These are phyloP conservation scores for Pseudomyrmex gracilis DNA, from an alignment of 1,140 invertebrate genomes.

Conservation along the genomic window DNA sequence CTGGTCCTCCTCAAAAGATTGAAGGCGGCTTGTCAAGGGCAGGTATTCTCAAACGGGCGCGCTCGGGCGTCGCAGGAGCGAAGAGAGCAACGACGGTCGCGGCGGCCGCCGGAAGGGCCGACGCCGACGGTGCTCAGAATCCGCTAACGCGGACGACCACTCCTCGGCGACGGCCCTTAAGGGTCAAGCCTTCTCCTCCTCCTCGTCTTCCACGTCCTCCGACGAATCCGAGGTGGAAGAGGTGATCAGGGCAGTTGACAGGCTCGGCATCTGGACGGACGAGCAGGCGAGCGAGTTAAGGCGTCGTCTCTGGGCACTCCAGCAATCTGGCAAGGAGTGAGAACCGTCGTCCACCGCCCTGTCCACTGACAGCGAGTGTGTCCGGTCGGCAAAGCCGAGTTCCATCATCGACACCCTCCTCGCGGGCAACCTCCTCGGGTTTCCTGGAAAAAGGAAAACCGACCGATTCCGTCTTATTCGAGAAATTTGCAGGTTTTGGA, in stretches of 20 bases:
- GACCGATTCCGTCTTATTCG: not conserved
- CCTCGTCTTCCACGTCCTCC: conserved; percentile 82
- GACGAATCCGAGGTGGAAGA: conserved; percentile 83
- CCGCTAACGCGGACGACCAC: conserved; percentile 70
- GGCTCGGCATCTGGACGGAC: conserved; percentile 76
- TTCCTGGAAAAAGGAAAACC: conserved; percentile 29
- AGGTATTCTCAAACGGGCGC: conserved; percentile 77
- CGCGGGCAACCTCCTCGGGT: conserved; percentile 54
- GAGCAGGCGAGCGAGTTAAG: conserved; percentile 79
- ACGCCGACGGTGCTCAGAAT: conserved; percentile 76
- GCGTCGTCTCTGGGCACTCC: conserved; percentile 80
- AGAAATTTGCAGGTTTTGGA: not conserved
- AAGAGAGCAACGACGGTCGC: conserved; percentile 75
- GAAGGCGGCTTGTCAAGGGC: conserved; percentile 48
- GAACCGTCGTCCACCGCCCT: conserved; percentile 76
- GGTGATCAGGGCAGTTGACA: conserved; percentile 81
- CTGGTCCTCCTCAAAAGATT: no score
- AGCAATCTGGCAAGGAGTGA: conserved; percentile 82
- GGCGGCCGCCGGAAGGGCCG: conserved; percentile 71
- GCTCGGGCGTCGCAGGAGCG: conserved; percentile 80
- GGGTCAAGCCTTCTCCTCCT: conserved; percentile 82
- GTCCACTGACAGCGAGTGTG: conserved; percentile 71
- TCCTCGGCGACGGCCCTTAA: conserved; percentile 73
- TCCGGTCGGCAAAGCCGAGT: conserved; percentile 76
- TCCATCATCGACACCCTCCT: conserved; percentile 85